Conservation (phyloP, 1,140 invertebrate genomes). For the Conus ventricosus region DNA sequence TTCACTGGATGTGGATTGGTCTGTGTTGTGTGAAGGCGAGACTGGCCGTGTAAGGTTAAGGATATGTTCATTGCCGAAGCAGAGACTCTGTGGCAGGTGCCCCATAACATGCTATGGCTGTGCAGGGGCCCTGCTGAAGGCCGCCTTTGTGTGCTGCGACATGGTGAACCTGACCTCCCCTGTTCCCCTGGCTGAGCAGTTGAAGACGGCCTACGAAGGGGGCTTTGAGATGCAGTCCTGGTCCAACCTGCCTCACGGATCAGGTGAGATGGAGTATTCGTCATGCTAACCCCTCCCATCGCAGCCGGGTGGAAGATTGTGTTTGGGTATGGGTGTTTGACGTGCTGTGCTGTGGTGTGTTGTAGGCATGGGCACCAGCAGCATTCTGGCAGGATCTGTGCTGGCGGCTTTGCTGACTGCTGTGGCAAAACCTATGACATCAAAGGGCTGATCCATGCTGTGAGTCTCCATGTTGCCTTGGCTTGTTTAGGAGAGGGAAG, state of each 20-base stretch:
- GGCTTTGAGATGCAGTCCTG: conserved; percentile 77
- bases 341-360: not conserved
- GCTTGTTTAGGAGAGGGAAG: not conserved
- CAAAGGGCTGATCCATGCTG: conserved; percentile 71
- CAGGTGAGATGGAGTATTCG: conserved; percentile 61
- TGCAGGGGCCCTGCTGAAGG: conserved; percentile 77
- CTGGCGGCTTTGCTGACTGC: conserved; percentile 75
- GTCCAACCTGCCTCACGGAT: conserved; percentile 78
- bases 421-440: conserved; percentile 70
- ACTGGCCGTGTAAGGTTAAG: no score
- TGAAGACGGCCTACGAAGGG: conserved; percentile 70
- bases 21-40: not conserved
- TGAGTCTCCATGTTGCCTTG: conserved; percentile 52
- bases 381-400: conserved; percentile 76
- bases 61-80: no score
- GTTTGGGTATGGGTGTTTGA: no score
- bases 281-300: no score
- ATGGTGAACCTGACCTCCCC: conserved; percentile 69
- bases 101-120: conserved; percentile 7
- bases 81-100: not conserved
- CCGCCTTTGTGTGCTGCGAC: conserved; percentile 74
- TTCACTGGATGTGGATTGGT: not conserved
- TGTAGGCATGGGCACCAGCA: conserved; percentile 77
- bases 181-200: conserved; percentile 70
- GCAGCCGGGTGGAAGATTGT: no score